Base-by-base conservation (phyloP, 2,888 invertebrate species). In the Noctuana brunneofusca region DNA sequence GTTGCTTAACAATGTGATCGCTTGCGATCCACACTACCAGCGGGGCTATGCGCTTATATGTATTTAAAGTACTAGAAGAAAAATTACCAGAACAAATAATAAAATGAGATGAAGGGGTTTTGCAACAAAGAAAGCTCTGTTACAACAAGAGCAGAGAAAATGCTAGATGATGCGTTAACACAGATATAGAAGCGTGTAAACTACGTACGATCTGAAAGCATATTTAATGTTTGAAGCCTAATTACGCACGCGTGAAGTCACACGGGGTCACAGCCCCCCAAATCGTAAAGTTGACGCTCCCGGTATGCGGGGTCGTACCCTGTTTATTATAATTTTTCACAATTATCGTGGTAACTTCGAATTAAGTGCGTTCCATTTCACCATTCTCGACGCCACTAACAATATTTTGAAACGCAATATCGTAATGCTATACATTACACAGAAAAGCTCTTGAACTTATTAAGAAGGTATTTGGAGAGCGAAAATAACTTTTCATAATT, bases 241-340 rank as follows among this genome's bases (percentile, higher is more conserved):
- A 70, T 69, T 58, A 63, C 49, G 53, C 56, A 50, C 65, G 38
- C 38, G 49, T 55, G n/a, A 16, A 41, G 54, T 56, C 24, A 43
- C 54, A 43, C 41, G 46, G 22, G 58, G 64, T 64, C 58, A 49
- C 54, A 27, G 20, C 63, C 35, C 65, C 65, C 59, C 18, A 11
- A 41, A 41, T 41, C 41, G 43, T 46, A 46, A 46, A 46, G 43
- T 18, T 46, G 43, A 18, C 43, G 43, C 43, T 46, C 43, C 68
- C 63, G 70, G 71, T 68, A 71, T 70, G 71, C 66, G 68, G 62
- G 67, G 66, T 70, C 71, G 66, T 66, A 67, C 68, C 67, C 60
- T 64, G 63, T 66, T 70, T 68, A 66, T 68, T 70, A 60, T 68
- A 65, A 64, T 67, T 68, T 65, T 67, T 43, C 54, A 68, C 52